Percentiles rank a stretch among this genome's conserved stretches.
Evolutionary conservation across 2,113 vertebrate genomes (phyloP).

Genomic region (Dicerorhinus sumatrensis): DNA sequence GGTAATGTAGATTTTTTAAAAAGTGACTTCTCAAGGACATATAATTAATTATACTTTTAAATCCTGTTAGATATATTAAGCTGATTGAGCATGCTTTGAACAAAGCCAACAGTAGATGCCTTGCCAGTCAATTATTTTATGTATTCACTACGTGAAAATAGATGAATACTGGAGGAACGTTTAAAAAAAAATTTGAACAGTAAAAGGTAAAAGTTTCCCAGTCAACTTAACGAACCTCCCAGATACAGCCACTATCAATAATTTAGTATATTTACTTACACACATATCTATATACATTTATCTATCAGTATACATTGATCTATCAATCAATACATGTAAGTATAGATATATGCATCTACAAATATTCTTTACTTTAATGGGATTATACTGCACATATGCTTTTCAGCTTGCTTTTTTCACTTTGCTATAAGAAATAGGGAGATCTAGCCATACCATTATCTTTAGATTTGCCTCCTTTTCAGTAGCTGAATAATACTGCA

Average conservation of each 20-base stretch:
- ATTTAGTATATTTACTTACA: neutral
- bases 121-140: neutral
- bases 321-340: neutral
- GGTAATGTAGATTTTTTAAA: neutral
- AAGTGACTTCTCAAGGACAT: neutral
- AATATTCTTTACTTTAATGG: neutral
- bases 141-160: neutral
- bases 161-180: neutral
- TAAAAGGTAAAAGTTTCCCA: neutral
- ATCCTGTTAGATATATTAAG: neutral
- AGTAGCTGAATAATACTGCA: neutral
- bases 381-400: neutral
- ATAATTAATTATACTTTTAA: constrained; percentile 12
- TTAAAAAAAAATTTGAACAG: neutral
- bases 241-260: neutral
- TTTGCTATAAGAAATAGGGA: neutral
- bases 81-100: neutral
- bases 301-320: too few species aligned
- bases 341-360: neutral
- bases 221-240: neutral
- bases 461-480: neutral
- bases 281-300: accelerated
- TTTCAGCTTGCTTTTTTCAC: neutral
- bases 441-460: neutral
- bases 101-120: neutral